Conservation (phyloP, 2,113 vertebrate genomes). For the Hippocampus zosterae region DNA sequence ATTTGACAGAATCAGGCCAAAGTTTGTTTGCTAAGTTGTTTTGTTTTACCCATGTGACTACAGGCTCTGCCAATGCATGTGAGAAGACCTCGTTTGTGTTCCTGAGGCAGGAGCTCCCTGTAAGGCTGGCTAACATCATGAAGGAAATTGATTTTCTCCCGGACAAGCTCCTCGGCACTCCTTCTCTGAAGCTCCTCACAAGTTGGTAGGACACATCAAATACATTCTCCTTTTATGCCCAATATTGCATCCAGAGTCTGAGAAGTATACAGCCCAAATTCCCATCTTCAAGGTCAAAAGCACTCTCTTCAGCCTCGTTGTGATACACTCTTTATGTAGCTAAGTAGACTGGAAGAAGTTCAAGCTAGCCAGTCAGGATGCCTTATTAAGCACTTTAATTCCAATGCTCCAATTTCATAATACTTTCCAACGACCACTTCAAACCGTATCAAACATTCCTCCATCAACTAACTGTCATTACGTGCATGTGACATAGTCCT, state of each 20-base stretch:
- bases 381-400: background rate
- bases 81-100: conserved; percentile 96
- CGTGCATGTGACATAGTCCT: background rate
- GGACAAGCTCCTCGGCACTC: conserved; percentile 81
- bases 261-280: background rate
- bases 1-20: conserved; percentile 11
- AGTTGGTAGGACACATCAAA: conserved; percentile 79
- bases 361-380: background rate
- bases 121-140: conserved; percentile 94
- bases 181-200: conserved; percentile 87
- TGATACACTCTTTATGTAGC: background rate
- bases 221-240: background rate
- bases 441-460: background rate
- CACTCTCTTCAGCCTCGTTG: background rate
- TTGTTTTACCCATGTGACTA: conserved; percentile 30
- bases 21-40: conserved; percentile 18
- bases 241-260: background rate
- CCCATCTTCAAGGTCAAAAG: background rate
- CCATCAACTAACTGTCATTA: background rate
- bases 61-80: conserved; percentile 91
- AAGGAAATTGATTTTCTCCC: conserved; percentile 95
- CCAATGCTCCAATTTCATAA: background rate
- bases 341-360: background rate
- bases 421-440: too few relatives aligned
- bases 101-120: conserved; percentile 92